Percentiles rank a stretch among this genome's conserved stretches.
phyloP scores from a whole-genome alignment of 2,888 invertebrate species.

The Pollenia amentaria region DNA sequence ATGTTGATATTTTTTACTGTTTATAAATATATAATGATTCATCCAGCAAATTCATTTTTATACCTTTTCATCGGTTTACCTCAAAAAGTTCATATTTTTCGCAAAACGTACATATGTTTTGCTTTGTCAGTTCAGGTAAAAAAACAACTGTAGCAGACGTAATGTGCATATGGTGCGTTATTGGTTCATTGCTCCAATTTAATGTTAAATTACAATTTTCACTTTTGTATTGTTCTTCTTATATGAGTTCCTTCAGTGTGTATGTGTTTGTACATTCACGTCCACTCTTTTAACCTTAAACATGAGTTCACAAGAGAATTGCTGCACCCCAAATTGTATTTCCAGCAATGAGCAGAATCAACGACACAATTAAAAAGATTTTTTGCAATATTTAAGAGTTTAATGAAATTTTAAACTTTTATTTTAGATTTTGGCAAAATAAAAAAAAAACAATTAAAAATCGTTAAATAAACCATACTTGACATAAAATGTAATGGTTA shows the following conservation, averaged over 20 bases:
- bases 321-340: constrained; percentile 11
- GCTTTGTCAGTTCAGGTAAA: constrained; percentile 2
- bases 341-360: constrained; percentile 1
- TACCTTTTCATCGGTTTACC: neutral
- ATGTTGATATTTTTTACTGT: neutral
- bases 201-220: constrained; percentile 78
- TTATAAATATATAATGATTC: constrained; percentile 16
- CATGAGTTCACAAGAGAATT: constrained; percentile 19
- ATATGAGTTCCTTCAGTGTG: neutral
- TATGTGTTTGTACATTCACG: constrained; percentile 12
- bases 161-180: constrained; percentile 76
- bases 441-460: constrained; percentile 1
- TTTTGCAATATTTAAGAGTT: constrained; percentile 12
- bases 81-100: constrained; percentile 21
- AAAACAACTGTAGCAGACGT: constrained; percentile 34
- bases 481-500: constrained; percentile 4
- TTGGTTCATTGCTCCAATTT: constrained; percentile 82
- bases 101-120: neutral
- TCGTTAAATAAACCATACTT: neutral
- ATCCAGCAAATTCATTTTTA: neutral
- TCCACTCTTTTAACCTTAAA: constrained; percentile 44
- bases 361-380: neutral
- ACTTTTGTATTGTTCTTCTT: constrained; percentile 37
- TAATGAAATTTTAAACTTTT: constrained; percentile 55
- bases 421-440: neutral